These are phyloP conservation scores for Neodiprion fabricii DNA, from an alignment of 1,140 invertebrate genomes.

Conservation along the genomic window DNA sequence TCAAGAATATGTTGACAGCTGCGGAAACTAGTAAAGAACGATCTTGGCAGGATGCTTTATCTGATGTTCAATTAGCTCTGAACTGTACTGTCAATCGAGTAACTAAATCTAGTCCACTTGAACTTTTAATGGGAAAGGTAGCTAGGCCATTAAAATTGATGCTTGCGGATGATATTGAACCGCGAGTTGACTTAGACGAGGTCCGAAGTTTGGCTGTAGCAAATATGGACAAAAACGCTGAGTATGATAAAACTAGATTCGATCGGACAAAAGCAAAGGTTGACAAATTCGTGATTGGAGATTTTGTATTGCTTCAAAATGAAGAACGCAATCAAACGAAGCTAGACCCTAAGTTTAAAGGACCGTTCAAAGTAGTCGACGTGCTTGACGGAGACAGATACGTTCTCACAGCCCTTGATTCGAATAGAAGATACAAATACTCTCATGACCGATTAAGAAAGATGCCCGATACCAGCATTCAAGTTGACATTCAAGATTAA, in stretches of 20 bases:
- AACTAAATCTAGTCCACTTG: slow-evolving; percentile 38
- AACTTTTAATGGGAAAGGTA: slow-evolving; percentile 44
- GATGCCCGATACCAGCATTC: neutral
- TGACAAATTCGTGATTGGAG: neutral
- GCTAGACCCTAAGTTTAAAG: too few relatives aligned
- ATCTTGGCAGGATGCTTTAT: slow-evolving; percentile 44
- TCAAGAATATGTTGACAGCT: slow-evolving; percentile 41
- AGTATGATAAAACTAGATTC: neutral
- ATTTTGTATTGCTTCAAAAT: neutral
- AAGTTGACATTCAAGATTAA: neutral
- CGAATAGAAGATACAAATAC: neutral
- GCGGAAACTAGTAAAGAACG: slow-evolving; percentile 31
- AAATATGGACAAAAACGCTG: neutral
- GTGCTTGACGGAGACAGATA: neutral
- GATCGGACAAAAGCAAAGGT: neutral
- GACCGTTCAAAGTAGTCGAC: too few relatives aligned
- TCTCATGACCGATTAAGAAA: neutral
- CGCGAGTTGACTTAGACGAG: neutral
- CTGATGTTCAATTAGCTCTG: slow-evolving; percentile 43
- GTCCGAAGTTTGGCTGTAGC: neutral
- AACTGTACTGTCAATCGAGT: slow-evolving; percentile 42
- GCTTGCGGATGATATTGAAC: slow-evolving; percentile 22
- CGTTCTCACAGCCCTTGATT: neutral
- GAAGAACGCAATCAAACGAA: neutral
- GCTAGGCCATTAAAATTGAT: slow-evolving; percentile 38